Percentiles rank a stretch among this genome's conserved stretches.
These are phyloP conservation scores for Hapalemur alaotrensis DNA, from an alignment of 2,797 vertebrate genomes.

Conservation along the genomic window DNA sequence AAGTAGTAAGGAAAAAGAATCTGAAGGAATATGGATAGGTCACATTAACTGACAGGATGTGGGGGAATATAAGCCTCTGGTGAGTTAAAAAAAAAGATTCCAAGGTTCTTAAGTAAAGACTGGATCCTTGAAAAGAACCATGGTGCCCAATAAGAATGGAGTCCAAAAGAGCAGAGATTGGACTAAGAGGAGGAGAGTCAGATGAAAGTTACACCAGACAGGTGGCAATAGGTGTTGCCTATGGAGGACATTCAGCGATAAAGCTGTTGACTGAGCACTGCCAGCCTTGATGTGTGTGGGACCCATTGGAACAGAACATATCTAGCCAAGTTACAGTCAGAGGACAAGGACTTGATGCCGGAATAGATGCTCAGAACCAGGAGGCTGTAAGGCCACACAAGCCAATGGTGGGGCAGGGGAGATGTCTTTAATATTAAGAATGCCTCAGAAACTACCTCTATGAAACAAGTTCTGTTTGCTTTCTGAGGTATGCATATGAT, in stretches of 20 bases:
- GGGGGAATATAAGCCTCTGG: neutral
- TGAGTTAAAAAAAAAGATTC: neutral
- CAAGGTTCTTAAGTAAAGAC: neutral
- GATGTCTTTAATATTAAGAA: slow-evolving; percentile 26
- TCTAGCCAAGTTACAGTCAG: neutral
- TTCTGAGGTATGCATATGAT: neutral
- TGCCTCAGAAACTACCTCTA: neutral
- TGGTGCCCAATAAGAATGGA: neutral
- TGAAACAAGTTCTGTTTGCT: neutral
- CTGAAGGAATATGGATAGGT: neutral
- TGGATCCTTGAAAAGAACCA: neutral
- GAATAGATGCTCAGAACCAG: neutral
- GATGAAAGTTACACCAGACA: neutral
- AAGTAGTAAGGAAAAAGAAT: neutral
- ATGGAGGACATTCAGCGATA: neutral
- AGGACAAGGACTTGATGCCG: neutral
- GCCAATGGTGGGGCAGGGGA: neutral
- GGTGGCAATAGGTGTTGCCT: neutral
- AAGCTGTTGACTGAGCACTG: neutral
- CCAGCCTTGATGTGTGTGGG: neutral
- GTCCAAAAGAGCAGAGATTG: neutral
- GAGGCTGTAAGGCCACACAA: neutral
- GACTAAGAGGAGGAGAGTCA: neutral
- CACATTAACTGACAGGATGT: neutral
- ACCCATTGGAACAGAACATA: neutral